Conservation (phyloP, 2,888 invertebrate species). For the Xanthorhoe designata region DNA sequence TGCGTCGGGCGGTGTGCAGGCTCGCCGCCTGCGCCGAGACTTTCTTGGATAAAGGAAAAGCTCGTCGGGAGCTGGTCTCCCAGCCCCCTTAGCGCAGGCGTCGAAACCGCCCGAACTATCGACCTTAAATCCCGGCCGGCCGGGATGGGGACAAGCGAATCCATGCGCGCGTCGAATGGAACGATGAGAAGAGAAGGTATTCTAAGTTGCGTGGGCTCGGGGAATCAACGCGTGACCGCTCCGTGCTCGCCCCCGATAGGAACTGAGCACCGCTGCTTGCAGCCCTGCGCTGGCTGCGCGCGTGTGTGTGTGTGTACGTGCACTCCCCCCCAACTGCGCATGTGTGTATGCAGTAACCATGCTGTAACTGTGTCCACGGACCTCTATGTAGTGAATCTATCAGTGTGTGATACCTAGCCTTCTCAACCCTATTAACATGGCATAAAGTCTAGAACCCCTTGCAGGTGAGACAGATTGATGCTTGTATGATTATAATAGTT, state of each 20-base stretch:
- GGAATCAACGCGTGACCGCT: conserved; percentile 34
- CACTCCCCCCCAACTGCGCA: conserved; percentile 54
- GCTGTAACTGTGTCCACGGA: conserved; percentile 38
- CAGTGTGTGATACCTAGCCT: conserved; percentile 30
- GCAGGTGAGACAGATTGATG: conserved; percentile 14
- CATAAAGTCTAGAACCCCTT: conserved; percentile 16
- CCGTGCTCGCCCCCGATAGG: conserved; percentile 22
- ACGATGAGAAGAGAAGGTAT: conserved; percentile 46
- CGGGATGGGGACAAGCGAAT: conserved; percentile 62
- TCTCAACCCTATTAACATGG: conserved; percentile 8
- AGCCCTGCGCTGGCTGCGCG: conserved; percentile 24
- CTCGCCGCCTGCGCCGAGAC: conserved; percentile 20
- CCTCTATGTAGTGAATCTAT: conserved; percentile 35
- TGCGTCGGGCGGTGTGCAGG: background rate
- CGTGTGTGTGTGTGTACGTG: conserved; percentile 42
- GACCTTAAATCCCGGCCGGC: conserved; percentile 41
- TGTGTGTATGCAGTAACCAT: conserved; percentile 36
- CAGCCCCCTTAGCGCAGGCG: conserved; percentile 41
- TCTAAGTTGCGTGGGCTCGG: conserved; percentile 55
- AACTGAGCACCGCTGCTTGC: conserved; percentile 35
- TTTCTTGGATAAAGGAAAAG: background rate
- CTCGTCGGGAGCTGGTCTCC: conserved; percentile 52
- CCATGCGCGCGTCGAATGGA: conserved; percentile 68
- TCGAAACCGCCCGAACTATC: conserved; percentile 15
- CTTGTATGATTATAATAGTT: background rate